These are phyloP conservation scores for Euphonia xanthogaster DNA, from an alignment of 2,797 vertebrate species.

Conservation along the genomic window DNA sequence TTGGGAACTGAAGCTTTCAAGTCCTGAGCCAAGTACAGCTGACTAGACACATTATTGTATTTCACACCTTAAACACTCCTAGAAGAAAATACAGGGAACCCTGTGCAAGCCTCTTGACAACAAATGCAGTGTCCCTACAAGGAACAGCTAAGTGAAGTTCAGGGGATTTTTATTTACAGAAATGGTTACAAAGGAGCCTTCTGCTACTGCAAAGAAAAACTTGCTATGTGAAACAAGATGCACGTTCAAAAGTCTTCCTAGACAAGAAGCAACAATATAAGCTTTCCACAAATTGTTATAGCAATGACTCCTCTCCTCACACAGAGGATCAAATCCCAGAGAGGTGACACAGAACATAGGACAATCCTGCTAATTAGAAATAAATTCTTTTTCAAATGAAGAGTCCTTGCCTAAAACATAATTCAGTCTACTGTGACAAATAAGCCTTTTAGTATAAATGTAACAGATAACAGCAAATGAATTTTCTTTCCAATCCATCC, in stretches of 20 bases:
- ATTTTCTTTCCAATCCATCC: neutral
- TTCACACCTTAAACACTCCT: neutral
- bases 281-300: neutral
- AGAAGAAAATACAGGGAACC: neutral
- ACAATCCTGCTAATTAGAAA: neutral
- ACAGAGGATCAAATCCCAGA: neutral
- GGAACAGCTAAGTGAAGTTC: neutral
- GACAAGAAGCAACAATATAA: neutral
- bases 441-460: neutral
- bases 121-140: neutral
- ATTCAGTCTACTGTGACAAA: neutral
- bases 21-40: neutral
- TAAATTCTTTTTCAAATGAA: neutral
- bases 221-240: neutral
- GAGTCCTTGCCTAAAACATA: neutral
- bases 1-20: neutral
- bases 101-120: neutral
- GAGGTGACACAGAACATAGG: rapidly evolving
- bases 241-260: neutral
- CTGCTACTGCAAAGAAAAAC: neutral
- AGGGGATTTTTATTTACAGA: neutral
- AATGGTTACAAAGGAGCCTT: neutral
- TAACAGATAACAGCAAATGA: neutral
- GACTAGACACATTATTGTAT: neutral
- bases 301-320: neutral